phyloP scores from a whole-genome alignment of 2,888 invertebrate genomes.

The Epiperipatus broadwayi region DNA sequence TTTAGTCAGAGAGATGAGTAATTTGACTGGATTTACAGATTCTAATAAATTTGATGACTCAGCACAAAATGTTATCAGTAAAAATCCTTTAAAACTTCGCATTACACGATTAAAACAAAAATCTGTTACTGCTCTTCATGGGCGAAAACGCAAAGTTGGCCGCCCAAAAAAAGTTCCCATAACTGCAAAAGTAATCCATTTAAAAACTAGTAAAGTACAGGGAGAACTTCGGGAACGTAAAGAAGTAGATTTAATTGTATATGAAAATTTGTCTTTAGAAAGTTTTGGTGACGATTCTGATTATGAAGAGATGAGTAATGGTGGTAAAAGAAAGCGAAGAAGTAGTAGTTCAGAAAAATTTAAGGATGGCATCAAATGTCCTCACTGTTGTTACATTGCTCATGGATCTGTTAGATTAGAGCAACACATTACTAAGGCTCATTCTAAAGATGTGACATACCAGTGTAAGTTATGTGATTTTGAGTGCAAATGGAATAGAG shows the following conservation, averaged over 20 bases:
- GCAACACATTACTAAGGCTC: slow-evolving; percentile 37
- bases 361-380: slow-evolving; percentile 28
- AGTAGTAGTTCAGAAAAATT: not conserved
- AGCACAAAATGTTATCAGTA: too few relatives aligned
- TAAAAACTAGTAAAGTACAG: too few relatives aligned
- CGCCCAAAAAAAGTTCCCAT: slow-evolving; percentile 13
- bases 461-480: slow-evolving; percentile 42
- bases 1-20: too few relatives aligned
- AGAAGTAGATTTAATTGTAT: too few relatives aligned
- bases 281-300: slow-evolving; percentile 11
- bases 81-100: too few relatives aligned
- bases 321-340: slow-evolving; percentile 14
- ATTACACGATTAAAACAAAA: too few relatives aligned
- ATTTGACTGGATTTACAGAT: too few relatives aligned
- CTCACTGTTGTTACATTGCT: slow-evolving; percentile 36
- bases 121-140: slow-evolving; percentile 11
- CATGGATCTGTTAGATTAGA: slow-evolving; percentile 35
- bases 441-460: slow-evolving; percentile 39
- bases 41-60: too few relatives aligned
- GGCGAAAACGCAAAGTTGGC: slow-evolving; percentile 12
- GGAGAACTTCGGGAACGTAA: too few relatives aligned
- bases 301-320: slow-evolving; percentile 16
- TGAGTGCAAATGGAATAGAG: slow-evolving; percentile 41
- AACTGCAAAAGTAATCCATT: too few relatives aligned
- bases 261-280: too few relatives aligned